Conservation (phyloP, 2,113 vertebrate species). For the Ceyx cyanopectus region DNA sequence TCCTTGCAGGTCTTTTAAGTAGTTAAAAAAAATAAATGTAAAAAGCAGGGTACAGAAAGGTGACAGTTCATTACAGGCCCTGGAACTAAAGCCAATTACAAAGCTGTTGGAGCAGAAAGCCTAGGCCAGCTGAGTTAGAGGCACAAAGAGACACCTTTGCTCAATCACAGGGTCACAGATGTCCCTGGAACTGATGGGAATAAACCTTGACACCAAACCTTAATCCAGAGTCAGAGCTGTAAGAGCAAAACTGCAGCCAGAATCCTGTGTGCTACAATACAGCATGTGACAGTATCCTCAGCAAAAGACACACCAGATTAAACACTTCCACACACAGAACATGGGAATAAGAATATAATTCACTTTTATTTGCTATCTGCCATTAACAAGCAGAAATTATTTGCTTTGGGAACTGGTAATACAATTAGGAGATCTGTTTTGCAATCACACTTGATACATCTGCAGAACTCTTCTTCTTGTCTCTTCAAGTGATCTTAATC, state of each 20-base stretch:
- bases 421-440: not conserved
- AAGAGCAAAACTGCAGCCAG: not conserved
- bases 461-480: not conserved
- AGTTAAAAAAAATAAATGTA: not conserved
- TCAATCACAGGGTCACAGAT: not conserved
- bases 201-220: not conserved
- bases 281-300: not conserved
- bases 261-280: not conserved
- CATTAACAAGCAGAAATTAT: not conserved
- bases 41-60: not conserved
- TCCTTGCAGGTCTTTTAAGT: not conserved
- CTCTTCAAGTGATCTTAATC: not conserved
- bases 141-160: not conserved
- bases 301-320: not conserved
- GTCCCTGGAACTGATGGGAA: not conserved
- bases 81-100: not conserved
- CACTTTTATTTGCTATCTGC: not conserved
- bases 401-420: not conserved
- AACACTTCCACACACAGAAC: not conserved
- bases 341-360: not conserved
- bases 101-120: not conserved
- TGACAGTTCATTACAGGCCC: not conserved
- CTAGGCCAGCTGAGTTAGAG: not conserved
- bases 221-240: not conserved
- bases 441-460: not conserved